These are phyloP conservation scores for Cylloceria caligata DNA, from an alignment of 2,888 invertebrate genomes.

Conservation along the genomic window DNA sequence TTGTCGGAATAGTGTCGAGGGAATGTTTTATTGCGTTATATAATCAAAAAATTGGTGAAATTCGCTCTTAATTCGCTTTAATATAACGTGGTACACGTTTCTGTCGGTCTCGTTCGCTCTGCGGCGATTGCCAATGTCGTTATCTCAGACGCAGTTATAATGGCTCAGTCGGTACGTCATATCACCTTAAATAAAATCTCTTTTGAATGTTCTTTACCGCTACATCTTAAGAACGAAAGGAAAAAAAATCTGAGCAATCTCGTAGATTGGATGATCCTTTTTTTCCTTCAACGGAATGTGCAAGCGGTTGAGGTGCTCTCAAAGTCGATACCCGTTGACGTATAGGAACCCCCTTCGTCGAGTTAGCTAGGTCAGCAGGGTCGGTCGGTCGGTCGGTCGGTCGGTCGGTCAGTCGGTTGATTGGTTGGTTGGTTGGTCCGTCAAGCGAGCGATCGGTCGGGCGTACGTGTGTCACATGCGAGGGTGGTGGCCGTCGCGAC, in stretches of 20 bases:
- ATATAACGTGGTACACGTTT: too few relatives aligned
- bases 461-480: slow-evolving; percentile 69
- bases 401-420: slow-evolving; percentile 59
- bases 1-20: too few relatives aligned
- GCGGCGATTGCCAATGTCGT: too few relatives aligned
- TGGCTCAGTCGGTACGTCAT: too few relatives aligned
- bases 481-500: slow-evolving; percentile 74
- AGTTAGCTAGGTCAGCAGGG: slow-evolving; percentile 65
- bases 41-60: too few relatives aligned
- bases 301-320: slow-evolving; percentile 16
- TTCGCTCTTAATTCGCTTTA: too few relatives aligned
- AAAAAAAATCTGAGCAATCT: slow-evolving; percentile 7
- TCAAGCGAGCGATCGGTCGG: slow-evolving; percentile 24
- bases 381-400: slow-evolving; percentile 34
- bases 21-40: too few relatives aligned
- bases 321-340: slow-evolving; percentile 49
- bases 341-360: slow-evolving; percentile 6
- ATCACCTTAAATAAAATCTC: not conserved
- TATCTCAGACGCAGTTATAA: too few relatives aligned
- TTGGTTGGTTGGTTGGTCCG: slow-evolving; percentile 12
- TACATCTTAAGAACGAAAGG: not conserved
- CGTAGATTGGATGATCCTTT: slow-evolving; percentile 12
- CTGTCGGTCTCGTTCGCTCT: too few relatives aligned
- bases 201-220: not conserved
- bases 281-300: not conserved